Base-by-base conservation (phyloP, 2,113 vertebrate species). In the Australoheros scitulus region DNA sequence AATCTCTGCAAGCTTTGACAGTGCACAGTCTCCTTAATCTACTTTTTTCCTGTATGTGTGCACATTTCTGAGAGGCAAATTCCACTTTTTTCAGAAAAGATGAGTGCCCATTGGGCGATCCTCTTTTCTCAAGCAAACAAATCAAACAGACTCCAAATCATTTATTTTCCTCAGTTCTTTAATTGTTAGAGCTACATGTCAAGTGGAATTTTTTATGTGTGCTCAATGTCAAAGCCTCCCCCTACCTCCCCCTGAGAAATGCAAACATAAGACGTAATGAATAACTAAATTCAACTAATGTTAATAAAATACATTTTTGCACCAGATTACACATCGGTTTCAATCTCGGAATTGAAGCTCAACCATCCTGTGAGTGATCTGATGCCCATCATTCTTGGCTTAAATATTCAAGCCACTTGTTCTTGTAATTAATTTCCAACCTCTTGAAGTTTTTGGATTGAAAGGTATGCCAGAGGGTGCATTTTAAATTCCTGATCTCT, bases 391-490 rank as follows among this genome's bases (percentile, higher is more conserved):
- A 88, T 83, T 24, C 82, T 88, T 68, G 56, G 59, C 76, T 89
- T 82, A 84, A 91, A 90, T 90, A 87, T 91, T 94, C 58, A 89
- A 89, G 88, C 80, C 56, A 8, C 36, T 74, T 38, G 36, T 38
- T 90, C 34, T 26, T 86, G 83, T 91, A 88, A 93, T 94, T 91
- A 90, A 90, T 91, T 89, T 90, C 55, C 77, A 78, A 55, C 78
- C 56, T 82, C 81, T 81, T 91, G 72, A 92, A 91, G 86, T 68
- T 79, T 77, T 81, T 29, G 29, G 77, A 89, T 80, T 94, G 91
- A 93, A 92, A 92, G 92, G 89, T 83, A 90, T 86, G 89, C 91
- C 89, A 86, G 81, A 86, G 93, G 92, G 94, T 94, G 76, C 74
- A 18, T 79, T 90, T 84, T 92, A 93, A 89, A 89, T 64, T 87